Evolutionary conservation across 2,113 vertebrate genomes (phyloP).

Genomic region (Tiliqua scincoides): DNA sequence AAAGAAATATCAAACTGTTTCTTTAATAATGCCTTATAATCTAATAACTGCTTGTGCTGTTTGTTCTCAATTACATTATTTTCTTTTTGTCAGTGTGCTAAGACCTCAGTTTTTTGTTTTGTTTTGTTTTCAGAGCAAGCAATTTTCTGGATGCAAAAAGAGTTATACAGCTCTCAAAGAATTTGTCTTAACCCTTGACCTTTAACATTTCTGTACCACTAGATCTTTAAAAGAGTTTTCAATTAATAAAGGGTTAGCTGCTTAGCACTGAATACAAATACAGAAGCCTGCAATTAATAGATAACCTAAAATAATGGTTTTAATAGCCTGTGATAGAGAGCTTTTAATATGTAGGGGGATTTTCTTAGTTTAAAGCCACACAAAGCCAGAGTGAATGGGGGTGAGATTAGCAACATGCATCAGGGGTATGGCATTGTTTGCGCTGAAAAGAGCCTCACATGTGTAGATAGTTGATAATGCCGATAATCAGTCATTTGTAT

Average conservation of each 20-base stretch:
- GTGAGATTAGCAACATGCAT: conserved; percentile 76
- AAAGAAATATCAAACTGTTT: neutral
- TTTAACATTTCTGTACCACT: conserved; percentile 57
- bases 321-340: conserved; percentile 80
- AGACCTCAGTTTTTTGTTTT: neutral
- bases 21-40: conserved; percentile 14
- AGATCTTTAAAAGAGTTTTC: conserved; percentile 44
- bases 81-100: neutral
- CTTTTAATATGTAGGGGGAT: conserved; percentile 77
- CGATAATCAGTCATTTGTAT: conserved; percentile 73
- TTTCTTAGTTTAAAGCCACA: conserved; percentile 76
- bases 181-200: conserved; percentile 59
- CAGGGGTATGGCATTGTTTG: conserved; percentile 74
- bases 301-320: conserved; percentile 85
- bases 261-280: conserved; percentile 61
- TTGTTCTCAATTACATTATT: neutral
- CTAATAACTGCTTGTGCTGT: neutral
- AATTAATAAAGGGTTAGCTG: conserved; percentile 52
- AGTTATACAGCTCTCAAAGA: conserved; percentile 51
- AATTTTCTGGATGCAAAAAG: conserved; percentile 50
- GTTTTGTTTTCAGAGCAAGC: conserved; percentile 28
- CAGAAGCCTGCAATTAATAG: conserved; percentile 76
- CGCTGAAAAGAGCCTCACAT: conserved; percentile 73
- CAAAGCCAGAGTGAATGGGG: conserved; percentile 76
- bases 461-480: conserved; percentile 82